These are phyloP conservation scores for Rhinoraja longicauda DNA, from an alignment of 2,797 vertebrate species.

Conservation along the genomic window DNA sequence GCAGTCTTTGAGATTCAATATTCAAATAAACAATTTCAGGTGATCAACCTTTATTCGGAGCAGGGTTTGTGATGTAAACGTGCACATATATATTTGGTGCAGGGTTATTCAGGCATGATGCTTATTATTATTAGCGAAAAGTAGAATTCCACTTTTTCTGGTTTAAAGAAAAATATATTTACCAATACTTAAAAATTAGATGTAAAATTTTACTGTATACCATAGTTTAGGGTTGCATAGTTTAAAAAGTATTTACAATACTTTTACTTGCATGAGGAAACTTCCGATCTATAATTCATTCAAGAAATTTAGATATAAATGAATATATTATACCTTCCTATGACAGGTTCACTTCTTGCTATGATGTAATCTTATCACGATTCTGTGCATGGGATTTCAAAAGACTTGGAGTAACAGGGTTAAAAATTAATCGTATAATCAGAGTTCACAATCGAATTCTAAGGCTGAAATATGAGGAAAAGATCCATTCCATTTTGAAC, in stretches of 20 bases:
- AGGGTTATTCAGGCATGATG: background rate
- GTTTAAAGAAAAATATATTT: background rate
- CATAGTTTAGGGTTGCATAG: background rate
- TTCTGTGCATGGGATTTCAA: slow-evolving; percentile 69
- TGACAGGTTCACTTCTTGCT: slow-evolving; percentile 69
- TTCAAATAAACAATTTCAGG: no score
- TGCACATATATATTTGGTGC: background rate
- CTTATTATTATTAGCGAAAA: background rate
- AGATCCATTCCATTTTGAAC: slow-evolving; percentile 61
- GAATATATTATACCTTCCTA: slow-evolving; percentile 35
- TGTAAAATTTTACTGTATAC: background rate
- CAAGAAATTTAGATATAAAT: background rate
- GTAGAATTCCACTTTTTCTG: background rate
- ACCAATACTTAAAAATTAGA: background rate
- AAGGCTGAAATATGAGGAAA: slow-evolving; percentile 73
- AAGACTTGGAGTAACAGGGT: slow-evolving; percentile 53
- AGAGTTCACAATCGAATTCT: slow-evolving; percentile 70
- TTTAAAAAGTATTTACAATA: background rate
- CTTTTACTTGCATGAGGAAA: background rate
- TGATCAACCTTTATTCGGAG: no score
- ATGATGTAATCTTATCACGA: slow-evolving; percentile 65
- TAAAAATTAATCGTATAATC: slow-evolving; percentile 67
- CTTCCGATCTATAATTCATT: background rate
- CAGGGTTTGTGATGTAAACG: background rate
- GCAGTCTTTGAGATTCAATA: no score